These are phyloP conservation scores for Brachionus plicatilis DNA, from an alignment of 1,140 invertebrate genomes.

Conservation along the genomic window DNA sequence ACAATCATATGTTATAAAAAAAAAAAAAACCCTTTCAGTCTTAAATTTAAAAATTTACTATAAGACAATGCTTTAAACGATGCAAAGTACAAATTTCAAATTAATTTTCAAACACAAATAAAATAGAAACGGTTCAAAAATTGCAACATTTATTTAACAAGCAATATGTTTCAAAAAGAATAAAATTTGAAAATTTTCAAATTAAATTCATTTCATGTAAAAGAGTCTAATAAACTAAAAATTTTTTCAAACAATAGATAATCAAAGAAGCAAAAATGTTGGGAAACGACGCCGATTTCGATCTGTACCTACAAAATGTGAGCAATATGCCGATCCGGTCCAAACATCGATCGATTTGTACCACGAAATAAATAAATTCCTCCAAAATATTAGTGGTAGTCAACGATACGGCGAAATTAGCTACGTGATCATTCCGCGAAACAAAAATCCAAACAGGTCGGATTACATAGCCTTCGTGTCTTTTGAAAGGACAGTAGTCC, in stretches of 20 bases:
- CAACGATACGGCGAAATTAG: neutral
- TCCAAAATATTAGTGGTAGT: neutral
- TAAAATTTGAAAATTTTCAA: too few species aligned
- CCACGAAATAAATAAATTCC: neutral
- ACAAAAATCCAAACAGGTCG: too few species aligned
- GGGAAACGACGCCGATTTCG: neutral
- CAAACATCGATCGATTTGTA: neutral
- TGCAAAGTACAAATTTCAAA: neutral
- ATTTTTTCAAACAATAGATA: neutral
- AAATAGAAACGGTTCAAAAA: neutral
- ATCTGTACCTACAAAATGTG: neutral
- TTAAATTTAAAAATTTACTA: neutral
- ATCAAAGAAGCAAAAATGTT: neutral
- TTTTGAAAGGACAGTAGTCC: too few species aligned
- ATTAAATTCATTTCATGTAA: too few species aligned
- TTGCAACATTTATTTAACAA: neutral
- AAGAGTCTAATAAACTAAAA: neutral
- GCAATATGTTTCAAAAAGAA: neutral
- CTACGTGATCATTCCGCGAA: neutral
- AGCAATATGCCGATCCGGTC: neutral
- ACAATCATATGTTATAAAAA: neutral
- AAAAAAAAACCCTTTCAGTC: neutral
- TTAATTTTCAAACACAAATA: neutral
- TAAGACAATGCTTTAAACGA: neutral
- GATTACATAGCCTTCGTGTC: too few species aligned